Conservation (phyloP, 2,797 vertebrate genomes). For the Pantherophis vulpinus region DNA sequence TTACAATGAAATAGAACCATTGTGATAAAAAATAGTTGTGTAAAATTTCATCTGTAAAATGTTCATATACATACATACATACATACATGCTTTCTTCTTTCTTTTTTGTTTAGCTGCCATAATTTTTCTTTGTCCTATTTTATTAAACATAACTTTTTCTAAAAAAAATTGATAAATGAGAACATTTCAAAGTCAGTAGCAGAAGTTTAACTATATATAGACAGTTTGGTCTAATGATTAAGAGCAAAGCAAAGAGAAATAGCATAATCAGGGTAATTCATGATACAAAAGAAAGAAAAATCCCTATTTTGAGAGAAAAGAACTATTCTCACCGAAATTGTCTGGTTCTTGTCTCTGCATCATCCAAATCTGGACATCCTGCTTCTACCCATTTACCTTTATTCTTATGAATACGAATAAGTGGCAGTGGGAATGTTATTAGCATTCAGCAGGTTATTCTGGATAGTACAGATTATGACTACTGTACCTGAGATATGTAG, state of each 20-base stretch:
- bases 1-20: background rate
- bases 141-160: background rate
- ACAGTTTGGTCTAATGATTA: background rate
- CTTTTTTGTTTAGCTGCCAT: background rate
- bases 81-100: background rate
- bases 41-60: background rate
- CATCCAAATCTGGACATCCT: background rate
- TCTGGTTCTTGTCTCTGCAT: background rate
- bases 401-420: background rate
- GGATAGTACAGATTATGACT: background rate
- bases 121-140: background rate
- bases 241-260: background rate
- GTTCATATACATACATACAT: background rate
- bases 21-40: background rate
- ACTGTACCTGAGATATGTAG: background rate
- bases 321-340: background rate
- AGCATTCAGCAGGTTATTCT: background rate
- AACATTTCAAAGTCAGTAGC: background rate
- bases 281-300: background rate
- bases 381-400: background rate
- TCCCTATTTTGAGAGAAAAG: background rate
- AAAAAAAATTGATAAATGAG: background rate
- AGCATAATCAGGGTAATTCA: background rate
- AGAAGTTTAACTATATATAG: background rate
- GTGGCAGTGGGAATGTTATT: background rate